Evolutionary conservation across 2,113 vertebrate genomes (phyloP).

Genomic region (Scomber scombrus): DNA sequence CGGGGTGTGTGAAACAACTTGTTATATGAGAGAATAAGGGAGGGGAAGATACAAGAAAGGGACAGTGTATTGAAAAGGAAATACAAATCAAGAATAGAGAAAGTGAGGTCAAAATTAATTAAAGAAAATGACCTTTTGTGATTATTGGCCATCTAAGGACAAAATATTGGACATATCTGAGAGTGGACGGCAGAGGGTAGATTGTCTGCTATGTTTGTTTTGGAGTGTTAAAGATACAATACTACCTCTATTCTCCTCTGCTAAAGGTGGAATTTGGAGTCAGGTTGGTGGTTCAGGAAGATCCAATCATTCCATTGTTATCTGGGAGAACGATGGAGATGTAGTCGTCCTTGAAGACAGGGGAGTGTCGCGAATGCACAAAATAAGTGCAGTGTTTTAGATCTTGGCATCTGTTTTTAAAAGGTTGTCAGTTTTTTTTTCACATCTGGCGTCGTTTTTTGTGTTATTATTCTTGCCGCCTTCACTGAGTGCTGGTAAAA

Average conservation of each 20-base stretch:
- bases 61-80: background rate
- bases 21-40: conserved; percentile 49
- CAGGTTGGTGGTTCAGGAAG: conserved; percentile 68
- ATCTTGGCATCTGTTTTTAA: too few relatives aligned
- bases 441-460: too few relatives aligned
- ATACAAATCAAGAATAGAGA: conserved; percentile 1
- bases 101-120: conserved; percentile 22
- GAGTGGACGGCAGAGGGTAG: conserved; percentile 26
- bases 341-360: conserved; percentile 68
- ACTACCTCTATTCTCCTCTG: conserved; percentile 57
- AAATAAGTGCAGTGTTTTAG: too few relatives aligned
- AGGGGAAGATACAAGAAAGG: conserved; percentile 9
- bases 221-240: conserved; percentile 62
- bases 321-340: conserved; percentile 69
- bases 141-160: conserved; percentile 32
- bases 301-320: conserved; percentile 75
- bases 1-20: conserved; percentile 71
- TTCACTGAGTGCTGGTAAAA: too few relatives aligned
- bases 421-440: too few relatives aligned
- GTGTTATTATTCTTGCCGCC: too few relatives aligned
- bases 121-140: conserved; percentile 20
- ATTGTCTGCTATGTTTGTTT: conserved; percentile 60
- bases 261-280: conserved; percentile 67
- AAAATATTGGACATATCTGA: conserved; percentile 22
- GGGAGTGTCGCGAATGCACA: conserved; percentile 17